phyloP scores from a whole-genome alignment of 2,113 vertebrate genomes.

The Symphodus melops region DNA sequence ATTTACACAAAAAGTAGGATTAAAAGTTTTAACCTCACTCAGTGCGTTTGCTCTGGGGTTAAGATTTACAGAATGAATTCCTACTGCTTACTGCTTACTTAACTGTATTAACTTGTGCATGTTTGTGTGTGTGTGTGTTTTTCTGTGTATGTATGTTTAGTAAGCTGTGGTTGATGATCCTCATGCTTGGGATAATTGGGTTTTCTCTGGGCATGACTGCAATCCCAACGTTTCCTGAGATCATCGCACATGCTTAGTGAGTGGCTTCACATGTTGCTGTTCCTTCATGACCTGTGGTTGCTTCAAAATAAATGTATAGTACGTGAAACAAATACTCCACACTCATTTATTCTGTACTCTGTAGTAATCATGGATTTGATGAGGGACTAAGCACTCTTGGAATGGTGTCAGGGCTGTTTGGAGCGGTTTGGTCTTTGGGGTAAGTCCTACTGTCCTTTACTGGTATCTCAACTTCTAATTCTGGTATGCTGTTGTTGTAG shows the following conservation, averaged over 20 bases:
- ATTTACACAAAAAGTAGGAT: not conserved
- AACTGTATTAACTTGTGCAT: not conserved
- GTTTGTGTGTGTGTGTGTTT: constrained; percentile 6
- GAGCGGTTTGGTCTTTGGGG: constrained; percentile 82
- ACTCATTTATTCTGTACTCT: not conserved
- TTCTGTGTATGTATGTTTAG: constrained; percentile 73
- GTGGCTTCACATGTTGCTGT: constrained; percentile 60
- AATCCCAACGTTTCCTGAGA: constrained; percentile 92
- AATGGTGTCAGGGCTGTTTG: constrained; percentile 78
- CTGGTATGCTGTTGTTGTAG: not conserved
- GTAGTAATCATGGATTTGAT: constrained; percentile 81
- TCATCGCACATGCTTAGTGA: constrained; percentile 91
- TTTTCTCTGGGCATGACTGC: constrained; percentile 89
- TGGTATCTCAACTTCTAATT: not conserved
- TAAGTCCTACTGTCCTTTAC: constrained; percentile 44
- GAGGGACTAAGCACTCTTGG: constrained; percentile 83
- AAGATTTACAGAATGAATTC: not conserved
- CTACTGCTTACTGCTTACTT: too few species aligned
- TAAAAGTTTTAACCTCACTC: not conserved
- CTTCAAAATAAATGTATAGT: too few species aligned
- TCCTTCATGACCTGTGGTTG: not conserved
- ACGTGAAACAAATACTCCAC: not conserved
- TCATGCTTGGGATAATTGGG: constrained; percentile 88
- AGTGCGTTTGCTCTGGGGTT: not conserved
- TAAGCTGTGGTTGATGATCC: constrained; percentile 91